Evolutionary conservation across 1,140 invertebrate species (phyloP), one percentile per base, ranked within the genome.

Genomic region (Drosophila aff.): DNA sequence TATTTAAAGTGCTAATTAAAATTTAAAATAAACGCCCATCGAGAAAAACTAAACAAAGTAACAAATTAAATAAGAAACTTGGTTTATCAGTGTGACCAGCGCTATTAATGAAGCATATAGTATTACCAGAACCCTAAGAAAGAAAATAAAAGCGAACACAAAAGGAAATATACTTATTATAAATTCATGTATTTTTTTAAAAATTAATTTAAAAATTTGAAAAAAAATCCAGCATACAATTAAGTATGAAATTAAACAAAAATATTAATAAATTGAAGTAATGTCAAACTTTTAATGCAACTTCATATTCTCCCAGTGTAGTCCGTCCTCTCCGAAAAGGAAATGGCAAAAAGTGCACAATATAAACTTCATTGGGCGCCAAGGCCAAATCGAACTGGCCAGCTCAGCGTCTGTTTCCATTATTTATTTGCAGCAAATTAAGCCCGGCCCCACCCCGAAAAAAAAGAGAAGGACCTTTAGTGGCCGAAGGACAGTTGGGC

Each of bases 361-460:
- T 86, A 86, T 66, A 81, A 75, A 75, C 61, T 64, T 63, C 66
- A 75, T 60, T 76, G 71, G 60, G 43, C 73, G 58, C 60, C 81
- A 89, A 81, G 81, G 76, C 76, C 81, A 89, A 73, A 82, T 82
- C 82, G 76, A 82, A 64, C 64, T 66, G 50, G 65, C 71, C 71
- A 76, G 55, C 58, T 67, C 69, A 61, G 72, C 72, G 79, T 81
- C 76, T 90, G 76, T 72, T 85, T 72, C 82, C 72, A 90, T 90
- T 90, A 90, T 90, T 90, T 90, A 90, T 85, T 79, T 90, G 67
- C 82, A 82, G 76, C 85, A 90, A 90, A 90, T 90, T 90, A 91
- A 90, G 83, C 75, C 65, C 71, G 59, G 10, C 50, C 65, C 50
- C 28, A 28, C 28, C 52, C 38, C 46, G 13, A 68, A 74, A 38